Conservation (phyloP, 2,888 invertebrate genomes). For the Cenopis cana region DNA sequence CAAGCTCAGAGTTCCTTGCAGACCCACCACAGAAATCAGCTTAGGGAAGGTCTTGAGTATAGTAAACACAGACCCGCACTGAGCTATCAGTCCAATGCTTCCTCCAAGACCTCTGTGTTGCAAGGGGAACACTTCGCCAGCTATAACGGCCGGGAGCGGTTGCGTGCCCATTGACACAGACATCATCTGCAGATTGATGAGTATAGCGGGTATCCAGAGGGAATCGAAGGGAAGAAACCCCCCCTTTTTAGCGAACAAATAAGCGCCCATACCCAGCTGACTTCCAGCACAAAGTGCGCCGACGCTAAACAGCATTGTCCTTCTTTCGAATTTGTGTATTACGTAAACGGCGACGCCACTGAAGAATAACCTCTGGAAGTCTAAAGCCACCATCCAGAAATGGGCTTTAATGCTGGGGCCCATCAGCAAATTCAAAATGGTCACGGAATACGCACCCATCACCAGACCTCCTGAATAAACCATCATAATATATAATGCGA, state of each 20-base stretch:
- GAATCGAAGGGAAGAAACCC: constrained; percentile 59
- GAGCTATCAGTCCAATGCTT: constrained; percentile 84
- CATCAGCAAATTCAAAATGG: constrained; percentile 83
- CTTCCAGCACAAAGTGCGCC: constrained; percentile 83
- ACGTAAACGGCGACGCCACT: constrained; percentile 85
- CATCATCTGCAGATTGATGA: constrained; percentile 83
- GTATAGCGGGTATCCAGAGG: constrained; percentile 75
- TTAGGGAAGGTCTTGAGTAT: constrained; percentile 86
- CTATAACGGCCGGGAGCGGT: constrained; percentile 88
- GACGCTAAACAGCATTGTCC: constrained; percentile 85
- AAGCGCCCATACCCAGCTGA: constrained; percentile 80
- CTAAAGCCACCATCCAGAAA: constrained; percentile 87
- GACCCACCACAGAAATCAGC: constrained; percentile 78
- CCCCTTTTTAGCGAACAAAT: constrained; percentile 63
- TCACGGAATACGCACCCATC: constrained; percentile 87
- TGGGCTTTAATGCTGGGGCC: constrained; percentile 85
- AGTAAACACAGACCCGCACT: constrained; percentile 84
- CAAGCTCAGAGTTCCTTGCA: constrained; percentile 83
- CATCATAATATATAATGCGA: constrained; percentile 85
- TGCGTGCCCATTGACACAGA: constrained; percentile 85
- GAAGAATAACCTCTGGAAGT: constrained; percentile 84
- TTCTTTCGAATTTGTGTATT: constrained; percentile 84
- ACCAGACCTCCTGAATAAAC: constrained; percentile 88
- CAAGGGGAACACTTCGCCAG: constrained; percentile 88
- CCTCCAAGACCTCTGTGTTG: constrained; percentile 86